A percentile compares a stretch with the other conserved stretches of the same genome.
Evolutionary conservation across 2,888 invertebrate genomes (phyloP).

Genomic region (Campoplex capitator): DNA sequence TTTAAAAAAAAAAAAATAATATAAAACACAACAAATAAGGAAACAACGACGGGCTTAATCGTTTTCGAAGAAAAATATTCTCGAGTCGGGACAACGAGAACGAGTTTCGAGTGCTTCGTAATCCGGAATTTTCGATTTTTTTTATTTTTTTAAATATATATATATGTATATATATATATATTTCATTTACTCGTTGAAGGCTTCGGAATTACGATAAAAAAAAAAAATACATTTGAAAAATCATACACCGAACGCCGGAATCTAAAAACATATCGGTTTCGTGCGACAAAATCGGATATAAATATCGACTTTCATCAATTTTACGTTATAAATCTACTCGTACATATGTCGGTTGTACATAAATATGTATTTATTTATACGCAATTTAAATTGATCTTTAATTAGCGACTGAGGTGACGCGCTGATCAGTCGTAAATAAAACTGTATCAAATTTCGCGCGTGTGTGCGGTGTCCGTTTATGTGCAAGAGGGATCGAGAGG

Average conservation of each 20-base stretch:
- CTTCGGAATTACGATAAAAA: neutral
- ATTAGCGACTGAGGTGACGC: conserved; percentile 42
- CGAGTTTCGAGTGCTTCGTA: conserved; percentile 9
- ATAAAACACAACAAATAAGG: neutral
- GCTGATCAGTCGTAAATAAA: conserved; percentile 30
- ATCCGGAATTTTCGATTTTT: neutral
- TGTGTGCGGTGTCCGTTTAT: conserved; percentile 50
- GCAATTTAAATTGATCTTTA: neutral
- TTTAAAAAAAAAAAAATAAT: neutral
- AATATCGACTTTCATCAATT: neutral
- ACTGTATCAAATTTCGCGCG: conserved; percentile 41
- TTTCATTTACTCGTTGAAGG: too few relatives aligned
- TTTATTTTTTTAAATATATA: neutral
- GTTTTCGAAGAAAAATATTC: neutral
- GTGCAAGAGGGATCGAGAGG: conserved; percentile 46
- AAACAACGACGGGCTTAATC: neutral
- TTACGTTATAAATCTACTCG: neutral
- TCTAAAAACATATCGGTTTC: neutral
- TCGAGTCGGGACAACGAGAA: conserved; percentile 14
- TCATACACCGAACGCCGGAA: neutral
- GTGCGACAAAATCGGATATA: neutral
- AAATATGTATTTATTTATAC: conserved; percentile 11
- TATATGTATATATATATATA: too few relatives aligned
- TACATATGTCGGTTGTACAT: neutral
- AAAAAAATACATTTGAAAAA: neutral